Evolutionary conservation across 2,888 invertebrate species (phyloP), one percentile per base, ranked within the genome.

Genomic region (Agonopterix arenella): DNA sequence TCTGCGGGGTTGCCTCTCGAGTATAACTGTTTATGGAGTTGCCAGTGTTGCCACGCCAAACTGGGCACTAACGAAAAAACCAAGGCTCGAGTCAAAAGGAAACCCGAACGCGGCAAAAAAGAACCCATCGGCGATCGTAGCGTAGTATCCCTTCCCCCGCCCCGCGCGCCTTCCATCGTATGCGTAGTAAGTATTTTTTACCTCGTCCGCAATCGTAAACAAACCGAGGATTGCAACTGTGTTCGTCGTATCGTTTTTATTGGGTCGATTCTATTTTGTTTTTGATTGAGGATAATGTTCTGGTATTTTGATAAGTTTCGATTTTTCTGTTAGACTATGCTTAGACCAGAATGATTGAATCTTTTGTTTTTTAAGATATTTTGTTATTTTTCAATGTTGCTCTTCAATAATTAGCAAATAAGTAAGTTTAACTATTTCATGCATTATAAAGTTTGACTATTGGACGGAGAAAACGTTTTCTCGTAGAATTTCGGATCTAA

Each of bases 1-100:
- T 77, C 83, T 67, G 73, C 18, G 38, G 85, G 85, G 83, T 84
- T 80, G 82, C 85, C 84, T 83, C 75, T 75, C 74, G 68, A 68
- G 64, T 76, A 64, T 84, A 86, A 88, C 88, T 86, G 86, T 88
- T 81, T 88, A 88, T 73, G 88, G 88, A 80, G 80, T 79, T 75
- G 79, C 70, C 70, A 73, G 88, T 80, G 80, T 79, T 75, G 79
- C 70, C 70, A 73, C 70, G 61, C 88, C 86, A 85, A 81, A 86
- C 72, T 72, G 70, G 82, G 84, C 78, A 73, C 68, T 71, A 64
- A 70, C 72, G 77, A 81, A 86, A 86, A 86, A 86, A 82, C 78
- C 43, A 13, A 43, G 43, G 11, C 13, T 43, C 13, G 40, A 28
- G 75, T 73, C 76, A 70, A 80, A 79, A 80, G 80, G 81, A 76